These are phyloP conservation scores for Mus spretus DNA, from an alignment of 2,797 vertebrate species.

Conservation along the genomic window DNA sequence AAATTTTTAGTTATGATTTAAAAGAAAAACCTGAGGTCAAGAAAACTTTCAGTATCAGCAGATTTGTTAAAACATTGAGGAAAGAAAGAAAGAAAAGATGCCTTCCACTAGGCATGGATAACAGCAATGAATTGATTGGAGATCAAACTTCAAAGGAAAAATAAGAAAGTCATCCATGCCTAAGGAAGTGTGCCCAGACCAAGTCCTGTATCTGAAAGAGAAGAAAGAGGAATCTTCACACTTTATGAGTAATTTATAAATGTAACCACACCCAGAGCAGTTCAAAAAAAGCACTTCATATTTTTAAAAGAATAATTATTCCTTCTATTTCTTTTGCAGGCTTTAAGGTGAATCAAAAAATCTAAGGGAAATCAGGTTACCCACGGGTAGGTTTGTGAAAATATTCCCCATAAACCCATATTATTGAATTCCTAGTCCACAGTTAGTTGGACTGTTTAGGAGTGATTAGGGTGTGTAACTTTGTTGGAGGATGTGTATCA, in stretches of 20 bases:
- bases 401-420: neutral
- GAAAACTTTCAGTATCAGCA: neutral
- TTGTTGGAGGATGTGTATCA: neutral
- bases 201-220: neutral
- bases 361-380: neutral
- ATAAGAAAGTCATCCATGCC: too few relatives aligned
- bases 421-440: neutral
- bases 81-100: neutral
- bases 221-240: neutral
- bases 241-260: neutral
- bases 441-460: neutral
- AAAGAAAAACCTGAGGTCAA: neutral
- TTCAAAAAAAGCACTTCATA: neutral
- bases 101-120: neutral
- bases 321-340: neutral
- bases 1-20: neutral
- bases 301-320: neutral
- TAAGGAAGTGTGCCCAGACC: neutral
- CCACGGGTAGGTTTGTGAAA: neutral
- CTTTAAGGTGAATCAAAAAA: neutral
- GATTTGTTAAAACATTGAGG: neutral
- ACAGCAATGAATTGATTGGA: fast-evolving
- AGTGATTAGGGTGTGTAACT: neutral
- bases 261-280: neutral
- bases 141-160: neutral